These are phyloP conservation scores for Steinernema khuongi DNA, from an alignment of 1,140 invertebrate species.

Conservation along the genomic window DNA sequence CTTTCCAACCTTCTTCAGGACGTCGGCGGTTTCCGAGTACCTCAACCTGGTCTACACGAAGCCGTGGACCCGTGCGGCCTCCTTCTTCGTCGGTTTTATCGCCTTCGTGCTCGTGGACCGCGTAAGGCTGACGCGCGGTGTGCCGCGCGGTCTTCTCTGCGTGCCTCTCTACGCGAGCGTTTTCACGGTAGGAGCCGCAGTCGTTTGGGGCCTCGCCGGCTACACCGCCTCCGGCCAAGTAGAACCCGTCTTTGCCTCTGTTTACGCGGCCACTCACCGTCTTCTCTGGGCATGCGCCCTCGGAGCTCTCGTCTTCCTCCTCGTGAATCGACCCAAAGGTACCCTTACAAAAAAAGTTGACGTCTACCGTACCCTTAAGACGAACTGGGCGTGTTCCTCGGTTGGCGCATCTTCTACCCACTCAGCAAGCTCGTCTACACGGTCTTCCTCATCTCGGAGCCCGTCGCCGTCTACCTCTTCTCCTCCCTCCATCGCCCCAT, in stretches of 20 bases:
- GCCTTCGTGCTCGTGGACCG: constrained; percentile 8
- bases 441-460: constrained; percentile 28
- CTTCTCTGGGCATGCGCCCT: constrained; percentile 30
- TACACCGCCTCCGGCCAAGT: neutral
- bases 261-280: constrained; percentile 34
- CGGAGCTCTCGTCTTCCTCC: constrained; percentile 30
- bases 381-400: constrained; percentile 25
- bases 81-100: constrained; percentile 4
- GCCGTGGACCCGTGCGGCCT: neutral
- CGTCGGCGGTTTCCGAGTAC: neutral
- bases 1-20: neutral
- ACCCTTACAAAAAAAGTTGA: constrained; percentile 17
- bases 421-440: constrained; percentile 29
- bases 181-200: neutral
- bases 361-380: neutral
- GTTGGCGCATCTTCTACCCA: constrained; percentile 34
- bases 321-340: constrained; percentile 18
- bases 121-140: neutral
- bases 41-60: constrained; percentile 7
- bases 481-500: constrained; percentile 39
- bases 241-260: neutral
- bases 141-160: neutral
- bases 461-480: constrained; percentile 34
- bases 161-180: neutral
- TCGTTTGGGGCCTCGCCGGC: neutral